Evolutionary conservation across 2,797 vertebrate species (phyloP), one percentile per base, ranked within the genome.

Genomic region (Smutsia gigantea): DNA sequence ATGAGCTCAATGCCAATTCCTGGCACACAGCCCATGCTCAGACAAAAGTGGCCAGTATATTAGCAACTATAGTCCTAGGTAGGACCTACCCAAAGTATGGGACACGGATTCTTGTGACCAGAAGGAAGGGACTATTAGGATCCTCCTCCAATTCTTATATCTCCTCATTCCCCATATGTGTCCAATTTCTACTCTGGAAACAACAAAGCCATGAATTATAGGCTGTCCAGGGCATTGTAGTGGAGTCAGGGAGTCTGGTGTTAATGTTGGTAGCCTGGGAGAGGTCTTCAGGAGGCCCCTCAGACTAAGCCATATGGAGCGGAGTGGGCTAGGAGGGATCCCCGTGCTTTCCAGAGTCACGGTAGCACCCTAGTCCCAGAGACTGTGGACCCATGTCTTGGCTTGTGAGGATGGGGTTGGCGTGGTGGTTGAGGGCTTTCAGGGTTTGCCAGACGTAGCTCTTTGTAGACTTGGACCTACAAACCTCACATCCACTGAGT

Each of bases 121-220:
- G 81, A n/a, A 68, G 34, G 57, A 63, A 90, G 39, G 17, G 31
- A 87, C 46, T 71, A 10, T 29, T 23, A 90, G 23, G 57, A 23
- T 81, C 42, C 34, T 53, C 13, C 39, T 64, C 66, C 23, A 63
- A 51, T 7, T 46, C 39, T 82, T 11, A 9, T 25, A 25, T 19
- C 39, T 18, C 51, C 66, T 49, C 34, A 46, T 42, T 66, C 27
- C 34, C 53, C 57, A 96, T 97, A 97, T 98, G 91, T 82, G 94
- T 92, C 66, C 39, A 59, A 95, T 98, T 98, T 98, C 95, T 96
- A 93, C 2, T 25, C 69, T 87, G 97, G 95, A 95, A 87, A 96
- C 89, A 88, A 81, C 0, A 0, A 87, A 95, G 88, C 97, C 96
- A 51, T 1, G 0, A 95, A 95, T 5, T 25, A 37, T 37, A 87